Evolutionary conservation across 2,113 vertebrate species (phyloP).

Genomic region (Apodemus sylvaticus): DNA sequence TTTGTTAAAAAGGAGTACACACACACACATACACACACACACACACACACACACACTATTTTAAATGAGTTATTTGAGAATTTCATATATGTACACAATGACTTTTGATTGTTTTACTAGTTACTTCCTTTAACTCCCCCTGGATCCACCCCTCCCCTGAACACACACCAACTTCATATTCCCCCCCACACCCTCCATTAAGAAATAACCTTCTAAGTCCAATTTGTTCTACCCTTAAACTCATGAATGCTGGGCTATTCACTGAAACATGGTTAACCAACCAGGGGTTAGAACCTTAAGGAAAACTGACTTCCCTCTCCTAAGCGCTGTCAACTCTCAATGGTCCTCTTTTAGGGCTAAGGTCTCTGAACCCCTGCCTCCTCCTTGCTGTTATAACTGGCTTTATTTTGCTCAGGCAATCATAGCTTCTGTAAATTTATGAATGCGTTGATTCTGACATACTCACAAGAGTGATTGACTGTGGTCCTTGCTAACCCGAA

Average conservation of each 20-base stretch:
- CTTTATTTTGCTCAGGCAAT: neutral
- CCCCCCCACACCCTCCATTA: too few relatives aligned
- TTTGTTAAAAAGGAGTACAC: neutral
- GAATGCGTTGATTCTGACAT: neutral
- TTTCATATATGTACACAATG: neutral
- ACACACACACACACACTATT: neutral
- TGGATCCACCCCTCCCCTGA: too few relatives aligned
- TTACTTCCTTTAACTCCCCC: neutral
- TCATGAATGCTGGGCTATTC: neutral
- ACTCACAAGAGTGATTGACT: neutral
- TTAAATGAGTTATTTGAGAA: neutral
- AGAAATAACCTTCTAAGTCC: neutral
- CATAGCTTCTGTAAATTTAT: neutral
- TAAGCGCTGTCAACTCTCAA: neutral
- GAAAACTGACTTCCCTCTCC: neutral
- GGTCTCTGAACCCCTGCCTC: neutral
- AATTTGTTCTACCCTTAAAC: neutral
- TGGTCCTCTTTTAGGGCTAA: neutral
- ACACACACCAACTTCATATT: neutral
- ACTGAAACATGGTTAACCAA: neutral
- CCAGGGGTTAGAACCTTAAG: neutral
- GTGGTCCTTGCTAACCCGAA: neutral
- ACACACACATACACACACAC: neutral
- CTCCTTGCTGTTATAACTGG: neutral
- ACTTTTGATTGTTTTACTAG: neutral